Percentiles rank a stretch among this genome's conserved stretches.
Conservation (phyloP, 2,113 vertebrate genomes). For the Deroptyus accipitrinus region DNA sequence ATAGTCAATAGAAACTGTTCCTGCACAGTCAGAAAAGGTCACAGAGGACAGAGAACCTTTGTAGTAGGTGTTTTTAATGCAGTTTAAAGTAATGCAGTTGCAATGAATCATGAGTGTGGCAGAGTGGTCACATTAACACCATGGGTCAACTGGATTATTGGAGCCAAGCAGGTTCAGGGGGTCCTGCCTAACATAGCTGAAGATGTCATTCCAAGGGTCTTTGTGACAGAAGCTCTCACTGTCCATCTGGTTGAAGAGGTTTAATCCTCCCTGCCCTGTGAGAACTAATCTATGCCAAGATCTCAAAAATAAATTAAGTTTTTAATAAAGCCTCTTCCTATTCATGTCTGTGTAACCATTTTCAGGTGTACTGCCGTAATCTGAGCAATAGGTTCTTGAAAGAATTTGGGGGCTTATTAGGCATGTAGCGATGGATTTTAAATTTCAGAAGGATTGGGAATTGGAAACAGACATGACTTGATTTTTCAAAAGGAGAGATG, state of each 20-base stretch:
- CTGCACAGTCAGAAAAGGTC: neutral
- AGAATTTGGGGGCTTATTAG: neutral
- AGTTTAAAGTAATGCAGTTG: neutral
- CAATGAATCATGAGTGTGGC: neutral
- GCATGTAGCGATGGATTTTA: neutral
- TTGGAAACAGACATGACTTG: neutral
- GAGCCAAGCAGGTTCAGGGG: neutral
- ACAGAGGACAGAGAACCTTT: neutral
- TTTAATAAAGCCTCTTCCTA: neutral
- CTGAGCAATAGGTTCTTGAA: neutral
- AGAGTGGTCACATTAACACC: neutral
- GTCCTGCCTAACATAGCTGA: neutral
- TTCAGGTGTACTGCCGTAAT: neutral
- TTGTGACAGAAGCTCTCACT: neutral
- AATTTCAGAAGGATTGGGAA: neutral
- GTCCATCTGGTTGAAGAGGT: neutral
- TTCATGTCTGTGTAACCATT: neutral
- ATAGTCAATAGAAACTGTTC: neutral
- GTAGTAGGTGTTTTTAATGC: neutral
- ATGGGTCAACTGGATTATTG: neutral
- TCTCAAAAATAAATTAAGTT: neutral
- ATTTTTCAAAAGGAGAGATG: neutral
- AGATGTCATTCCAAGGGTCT: neutral
- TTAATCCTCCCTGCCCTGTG: neutral
- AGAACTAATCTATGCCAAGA: neutral